Evolutionary conservation across 2,888 invertebrate species (phyloP), one percentile per base, ranked within the genome.

Genomic region (Agrotis exclamationis): DNA sequence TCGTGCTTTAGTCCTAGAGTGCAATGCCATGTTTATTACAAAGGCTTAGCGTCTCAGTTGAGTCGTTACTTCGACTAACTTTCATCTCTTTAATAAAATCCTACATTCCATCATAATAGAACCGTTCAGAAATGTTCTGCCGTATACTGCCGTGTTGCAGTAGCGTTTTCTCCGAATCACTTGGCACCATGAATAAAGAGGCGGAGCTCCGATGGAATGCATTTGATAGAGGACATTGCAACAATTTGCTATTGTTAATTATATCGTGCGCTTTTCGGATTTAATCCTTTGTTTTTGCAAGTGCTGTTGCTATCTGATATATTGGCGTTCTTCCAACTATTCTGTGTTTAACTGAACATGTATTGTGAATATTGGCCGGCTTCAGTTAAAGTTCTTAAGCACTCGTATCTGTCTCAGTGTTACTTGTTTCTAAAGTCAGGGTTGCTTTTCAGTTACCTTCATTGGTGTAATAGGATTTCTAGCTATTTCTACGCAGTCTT

Each of bases 301-400:
- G 76, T 78, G 83, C 84, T 86, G 90, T 91, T 92, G 88, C 91
- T 87, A 90, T 76, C 88, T 80, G 82, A 79, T 78, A 62, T 82
- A 44, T 85, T 93, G 94, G 94, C 93, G 22, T 47, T 13, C 11
- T 33, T 86, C 93, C 94, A 94, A 91, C 74, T 83, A 88, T 89
- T 90, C 88, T 78, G 79, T 79, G 80, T 89, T 89, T 87, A 85
- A 87, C 85, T 82, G 82, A 81, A 87, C 73, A 73, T 75, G 39
- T 39, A 39, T 39, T 9, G 70, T 78, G 80, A 80, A 83, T 83
- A 80, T 88, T 79, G 74, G 74, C 79, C 79, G 74, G 53, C 22
- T 67, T 69, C 16, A 6, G 44, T 20, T 79, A 72, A 59, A 69
- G 57, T 64, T 68, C 56, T 68, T 68, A 72, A 72, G 58, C 62